Base-by-base conservation (phyloP, 2,113 vertebrate species). In the Casuarius casuarius region DNA sequence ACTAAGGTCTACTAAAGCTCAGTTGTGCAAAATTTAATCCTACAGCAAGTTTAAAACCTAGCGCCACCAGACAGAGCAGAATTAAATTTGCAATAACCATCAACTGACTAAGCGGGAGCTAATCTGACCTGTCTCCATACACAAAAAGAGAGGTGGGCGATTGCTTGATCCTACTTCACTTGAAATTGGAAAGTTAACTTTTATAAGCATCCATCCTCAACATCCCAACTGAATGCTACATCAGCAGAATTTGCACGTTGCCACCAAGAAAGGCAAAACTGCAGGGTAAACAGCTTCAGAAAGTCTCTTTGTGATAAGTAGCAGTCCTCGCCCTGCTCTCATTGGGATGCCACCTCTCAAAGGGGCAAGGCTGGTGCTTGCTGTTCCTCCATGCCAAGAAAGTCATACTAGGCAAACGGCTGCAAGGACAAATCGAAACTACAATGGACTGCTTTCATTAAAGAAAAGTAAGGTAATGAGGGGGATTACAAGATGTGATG, bases 41-140 rank as follows among this genome's bases (percentile, higher is more conserved):
- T 72, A 74, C 40, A 87, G 75, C 42, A 85, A 78, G 49, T 67
- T 77, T 81, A 82, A 91, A 96, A 63, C 52, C 66, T 46, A 76
- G n/a, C 1, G 10, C 62, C 72, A 94, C 54, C 82, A 95, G 76
- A 74, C 87, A 86, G 72, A 80, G 67, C 52, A 67, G 46, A 62
- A 84, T 84, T 86, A 89, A 71, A 56, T 7, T 29, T 71, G 61
- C 67, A 87, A 35, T 81, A 80, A 48, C 71, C 71, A 88, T 49
- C 86, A 93, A 54, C 38, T 96, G 92, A 95, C 88, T 71, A 89
- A 90, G 87, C 87, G 96, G 70, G 95, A 91, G 42, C 20, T 92
- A 79, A 76, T 76, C 77, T 95, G 91, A 66, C 68, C 82, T 59
- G 59, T n/a, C 76, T 86, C 83, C 44, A 58, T 26, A 54, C 3